Conservation (phyloP, 2,888 invertebrate genomes). For the Eurois occulta region DNA sequence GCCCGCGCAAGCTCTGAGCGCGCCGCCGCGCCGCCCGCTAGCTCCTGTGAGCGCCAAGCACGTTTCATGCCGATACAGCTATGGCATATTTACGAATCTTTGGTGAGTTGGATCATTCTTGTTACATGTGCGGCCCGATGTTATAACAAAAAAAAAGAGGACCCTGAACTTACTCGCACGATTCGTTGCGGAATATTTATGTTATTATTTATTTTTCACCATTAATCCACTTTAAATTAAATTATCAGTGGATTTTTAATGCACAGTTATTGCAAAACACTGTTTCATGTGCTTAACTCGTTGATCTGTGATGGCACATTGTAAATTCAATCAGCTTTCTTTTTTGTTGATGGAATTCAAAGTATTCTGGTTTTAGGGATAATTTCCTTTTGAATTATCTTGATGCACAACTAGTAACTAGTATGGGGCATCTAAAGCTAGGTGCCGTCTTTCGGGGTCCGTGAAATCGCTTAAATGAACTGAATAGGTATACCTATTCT, state of each 20-base stretch:
- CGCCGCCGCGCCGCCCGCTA: no score
- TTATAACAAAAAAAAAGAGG: conserved; percentile 28
- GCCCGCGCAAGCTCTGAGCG: conserved; percentile 85
- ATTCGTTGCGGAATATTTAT: conserved; percentile 35
- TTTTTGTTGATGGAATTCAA: conserved; percentile 21
- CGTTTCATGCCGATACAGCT: background rate
- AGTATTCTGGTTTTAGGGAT: conserved; percentile 20
- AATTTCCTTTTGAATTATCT: conserved; percentile 18
- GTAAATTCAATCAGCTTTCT: conserved; percentile 10
- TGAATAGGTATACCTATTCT: conserved; percentile 66
- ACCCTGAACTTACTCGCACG: conserved; percentile 50
- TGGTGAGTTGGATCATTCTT: conserved; percentile 54
- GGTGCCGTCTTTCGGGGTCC: conserved; percentile 59
- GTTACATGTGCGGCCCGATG: conserved; percentile 39
- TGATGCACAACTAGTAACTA: conserved; percentile 29
- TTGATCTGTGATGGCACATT: conserved; percentile 24
- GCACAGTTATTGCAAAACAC: background rate
- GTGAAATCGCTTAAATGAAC: conserved; percentile 61
- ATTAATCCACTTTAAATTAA: conserved; percentile 44
- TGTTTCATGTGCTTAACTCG: conserved; percentile 27
- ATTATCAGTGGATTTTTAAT: conserved; percentile 41
- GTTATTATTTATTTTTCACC: conserved; percentile 43
- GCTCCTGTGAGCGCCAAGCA: no score
- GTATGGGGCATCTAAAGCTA: conserved; percentile 37
- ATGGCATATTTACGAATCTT: conserved; percentile 28